These are phyloP conservation scores for Trissolcus japonicus DNA, from an alignment of 2,888 invertebrate species.

Conservation along the genomic window DNA sequence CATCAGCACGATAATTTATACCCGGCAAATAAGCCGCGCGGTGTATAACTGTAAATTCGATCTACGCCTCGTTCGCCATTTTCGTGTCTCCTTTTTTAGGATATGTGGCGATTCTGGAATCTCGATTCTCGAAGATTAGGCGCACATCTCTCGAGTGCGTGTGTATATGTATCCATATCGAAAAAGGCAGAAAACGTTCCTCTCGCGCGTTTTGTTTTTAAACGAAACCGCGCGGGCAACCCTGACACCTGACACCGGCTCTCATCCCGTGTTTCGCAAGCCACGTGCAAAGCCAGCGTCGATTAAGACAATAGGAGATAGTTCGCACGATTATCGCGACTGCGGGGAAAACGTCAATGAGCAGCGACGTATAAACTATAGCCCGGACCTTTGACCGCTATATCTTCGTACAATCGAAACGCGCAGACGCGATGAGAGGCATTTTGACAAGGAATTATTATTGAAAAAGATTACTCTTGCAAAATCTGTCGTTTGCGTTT, in stretches of 20 bases:
- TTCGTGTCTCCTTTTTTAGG: conserved; percentile 12
- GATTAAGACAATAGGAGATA: conserved; percentile 65
- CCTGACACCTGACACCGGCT: conserved; percentile 72
- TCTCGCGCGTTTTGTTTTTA: conserved; percentile 63
- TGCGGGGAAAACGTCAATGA: conserved; percentile 43
- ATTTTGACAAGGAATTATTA: conserved; percentile 16
- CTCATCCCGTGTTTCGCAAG: conserved; percentile 56
- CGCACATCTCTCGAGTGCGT: neutral
- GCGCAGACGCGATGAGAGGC: conserved; percentile 16
- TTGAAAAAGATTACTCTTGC: conserved; percentile 39
- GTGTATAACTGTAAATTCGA: conserved; percentile 22
- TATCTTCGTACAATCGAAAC: conserved; percentile 37
- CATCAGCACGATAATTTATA: conserved; percentile 22
- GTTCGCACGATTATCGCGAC: conserved; percentile 62
- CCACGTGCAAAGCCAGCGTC: conserved; percentile 29
- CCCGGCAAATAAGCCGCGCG: conserved; percentile 12
- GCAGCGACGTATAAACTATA: conserved; percentile 58
- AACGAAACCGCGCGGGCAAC: conserved; percentile 69
- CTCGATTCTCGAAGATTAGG: conserved; percentile 18
- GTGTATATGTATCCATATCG: neutral
- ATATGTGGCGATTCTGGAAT: conserved; percentile 21
- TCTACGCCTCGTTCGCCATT: conserved; percentile 5
- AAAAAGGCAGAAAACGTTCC: conserved; percentile 27
- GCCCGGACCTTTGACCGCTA: conserved; percentile 53
- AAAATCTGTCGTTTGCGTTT: conserved; percentile 23